Evolutionary conservation across 2,113 vertebrate species (phyloP).

Genomic region (Polyodon spathula): DNA sequence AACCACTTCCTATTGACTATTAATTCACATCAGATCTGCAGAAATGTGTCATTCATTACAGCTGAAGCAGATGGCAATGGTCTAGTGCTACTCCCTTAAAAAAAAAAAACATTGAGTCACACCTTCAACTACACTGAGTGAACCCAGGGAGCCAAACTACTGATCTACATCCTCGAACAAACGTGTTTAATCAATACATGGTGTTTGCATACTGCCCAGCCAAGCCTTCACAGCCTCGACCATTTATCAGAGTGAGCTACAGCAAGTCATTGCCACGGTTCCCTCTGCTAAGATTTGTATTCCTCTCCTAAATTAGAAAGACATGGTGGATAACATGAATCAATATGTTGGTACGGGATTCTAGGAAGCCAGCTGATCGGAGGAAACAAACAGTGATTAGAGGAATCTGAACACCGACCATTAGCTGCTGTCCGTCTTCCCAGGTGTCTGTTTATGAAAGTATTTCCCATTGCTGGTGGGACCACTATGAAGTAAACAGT

Average conservation of each 20-base stretch:
- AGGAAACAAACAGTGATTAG: constrained; percentile 28
- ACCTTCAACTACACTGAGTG: too few species aligned
- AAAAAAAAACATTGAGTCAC: too few species aligned
- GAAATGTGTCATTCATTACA: too few species aligned
- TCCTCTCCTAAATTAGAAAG: constrained; percentile 16
- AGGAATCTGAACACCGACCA: constrained; percentile 20
- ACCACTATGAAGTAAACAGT: not conserved
- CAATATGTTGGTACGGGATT: constrained; percentile 23
- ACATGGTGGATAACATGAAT: constrained; percentile 21
- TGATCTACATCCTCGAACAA: too few species aligned
- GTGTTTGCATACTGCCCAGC: not conserved
- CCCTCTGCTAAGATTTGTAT: constrained; percentile 8
- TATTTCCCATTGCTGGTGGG: not conserved
- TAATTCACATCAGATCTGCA: too few species aligned
- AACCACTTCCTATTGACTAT: too few species aligned
- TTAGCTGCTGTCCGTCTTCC: not conserved
- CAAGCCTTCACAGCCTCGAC: constrained; percentile 1
- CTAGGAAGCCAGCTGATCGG: constrained; percentile 11
- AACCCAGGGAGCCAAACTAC: too few species aligned
- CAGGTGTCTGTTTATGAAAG: not conserved
- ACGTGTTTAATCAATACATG: not conserved
- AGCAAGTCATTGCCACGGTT: constrained; percentile 4
- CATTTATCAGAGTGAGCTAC: constrained; percentile 15
- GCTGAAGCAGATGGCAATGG: too few species aligned
- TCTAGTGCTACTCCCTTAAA: too few species aligned